Base-by-base conservation (phyloP, 2,888 invertebrate species). In the Trypoxylon attenuatum region DNA sequence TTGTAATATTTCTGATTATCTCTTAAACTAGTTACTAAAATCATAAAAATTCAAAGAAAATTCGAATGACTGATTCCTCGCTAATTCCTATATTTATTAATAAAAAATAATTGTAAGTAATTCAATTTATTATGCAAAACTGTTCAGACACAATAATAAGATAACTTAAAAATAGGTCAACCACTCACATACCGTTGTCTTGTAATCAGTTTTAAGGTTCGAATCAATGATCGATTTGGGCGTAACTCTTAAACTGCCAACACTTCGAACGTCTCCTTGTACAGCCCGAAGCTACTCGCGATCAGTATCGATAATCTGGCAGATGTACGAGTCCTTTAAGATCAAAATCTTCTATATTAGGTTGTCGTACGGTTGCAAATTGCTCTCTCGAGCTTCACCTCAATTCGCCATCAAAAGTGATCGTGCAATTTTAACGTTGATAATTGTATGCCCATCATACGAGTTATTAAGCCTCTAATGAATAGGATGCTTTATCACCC, bases 381-480 rank as follows among this genome's bases (percentile, higher is more conserved):
- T 10, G 33, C 13, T 10, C 33, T 33, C 33, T 33, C n/a, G n/a
- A 33, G 13, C 33, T 13, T 33, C 13, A 13, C 33, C 33, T 33
- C 27, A 33, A 33, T 33, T 22, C 41, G 21, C 18, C 13, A 54
- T 53, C 27, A 18, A n/a, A 49, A 10, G 53, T 64, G 74, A 71
- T 25, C 38, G 18, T 22, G 57, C 57, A 46, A 60, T 64, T 60
- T 61, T 19, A 39, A n/a, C 25, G 27, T 43, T 45, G 50, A 59
- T 29, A 55, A 23, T n/a, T 16, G 38, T 50, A 33, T 19, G 45
- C 33, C 19, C 27, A 33, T 49, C 54, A 55, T 38, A 25, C 5
- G 29, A 19, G 19, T 42, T 22, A 64, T 49, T 47, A 45, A 22
- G 5, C n/a, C 49, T 41, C 43, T 57, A 60, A 69, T 53, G 52